phyloP scores from a whole-genome alignment of 1,140 invertebrate genomes.

The Drosophila bocki region DNA sequence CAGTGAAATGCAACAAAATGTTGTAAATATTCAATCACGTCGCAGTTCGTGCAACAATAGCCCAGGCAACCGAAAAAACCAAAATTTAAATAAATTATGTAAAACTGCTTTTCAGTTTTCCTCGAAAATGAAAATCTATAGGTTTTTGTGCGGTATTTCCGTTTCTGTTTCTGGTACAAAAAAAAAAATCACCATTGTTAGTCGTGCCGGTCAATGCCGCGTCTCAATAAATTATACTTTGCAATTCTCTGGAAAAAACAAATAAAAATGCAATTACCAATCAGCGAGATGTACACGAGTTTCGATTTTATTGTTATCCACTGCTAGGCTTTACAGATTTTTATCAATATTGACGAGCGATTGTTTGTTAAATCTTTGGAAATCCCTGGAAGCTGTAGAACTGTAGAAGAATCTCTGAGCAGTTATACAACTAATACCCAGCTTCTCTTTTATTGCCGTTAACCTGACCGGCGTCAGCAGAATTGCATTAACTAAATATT shows the following conservation, averaged over 20 bases:
- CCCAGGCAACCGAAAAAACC: conserved; percentile 21
- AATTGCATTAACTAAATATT: conserved; percentile 46
- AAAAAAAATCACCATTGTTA: conserved; percentile 17
- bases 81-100: conserved; percentile 82
- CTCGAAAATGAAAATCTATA: conserved; percentile 39
- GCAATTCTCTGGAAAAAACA: conserved; percentile 53
- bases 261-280: conserved; percentile 48
- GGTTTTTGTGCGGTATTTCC: conserved; percentile 59
- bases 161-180: conserved; percentile 44
- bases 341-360: conserved; percentile 14
- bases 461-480: conserved; percentile 10
- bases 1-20: conserved; percentile 71
- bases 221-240: conserved; percentile 50
- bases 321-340: conserved; percentile 7
- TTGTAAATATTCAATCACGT: conserved; percentile 82
- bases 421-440: conserved; percentile 8
- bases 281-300: conserved; percentile 20
- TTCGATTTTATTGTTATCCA: conserved; percentile 35
- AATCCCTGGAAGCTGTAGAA: conserved; percentile 8
- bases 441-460: conserved; percentile 16
- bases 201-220: conserved; percentile 54
- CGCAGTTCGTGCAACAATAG: conserved; percentile 77
- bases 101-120: conserved; percentile 53
- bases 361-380: conserved; percentile 16
- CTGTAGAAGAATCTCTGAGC: conserved; percentile 9